A percentile compares a stretch with the other conserved stretches of the same genome.
These are phyloP conservation scores for Drosophila villosipedis DNA, from an alignment of 2,888 invertebrate species.

Conservation along the genomic window DNA sequence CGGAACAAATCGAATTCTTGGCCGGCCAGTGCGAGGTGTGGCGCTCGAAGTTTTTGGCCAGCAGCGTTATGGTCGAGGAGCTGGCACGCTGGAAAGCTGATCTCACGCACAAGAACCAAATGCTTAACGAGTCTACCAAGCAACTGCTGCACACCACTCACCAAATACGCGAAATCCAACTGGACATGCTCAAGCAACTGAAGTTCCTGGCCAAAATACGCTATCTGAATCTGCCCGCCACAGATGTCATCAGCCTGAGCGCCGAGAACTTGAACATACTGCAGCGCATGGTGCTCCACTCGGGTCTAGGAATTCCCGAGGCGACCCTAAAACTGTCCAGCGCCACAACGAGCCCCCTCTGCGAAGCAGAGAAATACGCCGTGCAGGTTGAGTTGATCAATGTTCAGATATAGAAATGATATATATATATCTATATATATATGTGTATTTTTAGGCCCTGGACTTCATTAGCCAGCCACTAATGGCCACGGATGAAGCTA, in stretches of 20 bases:
- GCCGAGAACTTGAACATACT: slow-evolving; percentile 84
- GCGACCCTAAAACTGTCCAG: slow-evolving; percentile 78
- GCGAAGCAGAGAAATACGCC: slow-evolving; percentile 83
- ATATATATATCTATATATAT: too few species aligned
- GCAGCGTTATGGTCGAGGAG: slow-evolving; percentile 97
- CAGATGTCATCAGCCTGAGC: slow-evolving; percentile 83
- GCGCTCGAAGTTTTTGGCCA: slow-evolving; percentile 98
- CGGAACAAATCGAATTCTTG: slow-evolving; percentile 96
- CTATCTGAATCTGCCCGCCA: slow-evolving; percentile 83
- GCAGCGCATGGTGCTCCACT: slow-evolving; percentile 84
- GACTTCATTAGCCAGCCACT: slow-evolving; percentile 83
- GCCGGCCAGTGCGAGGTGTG: slow-evolving; percentile 98
- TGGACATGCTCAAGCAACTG: slow-evolving; percentile 84
- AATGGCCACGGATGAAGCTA: slow-evolving; percentile 85
- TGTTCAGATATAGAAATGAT: rapidly evolving
- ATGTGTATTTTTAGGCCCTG: slow-evolving; percentile 60
- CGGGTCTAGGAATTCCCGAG: slow-evolving; percentile 85
- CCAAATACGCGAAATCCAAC: slow-evolving; percentile 85
- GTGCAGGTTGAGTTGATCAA: slow-evolving; percentile 69
- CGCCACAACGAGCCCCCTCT: slow-evolving; percentile 79
- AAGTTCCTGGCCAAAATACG: slow-evolving; percentile 84
- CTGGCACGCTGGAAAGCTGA: slow-evolving; percentile 94
- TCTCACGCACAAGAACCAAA: slow-evolving; percentile 87
- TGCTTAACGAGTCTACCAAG: slow-evolving; percentile 83
- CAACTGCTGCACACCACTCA: slow-evolving; percentile 81